Base-by-base conservation (phyloP, 2,797 vertebrate species). In the Notolabrus celidotus region DNA sequence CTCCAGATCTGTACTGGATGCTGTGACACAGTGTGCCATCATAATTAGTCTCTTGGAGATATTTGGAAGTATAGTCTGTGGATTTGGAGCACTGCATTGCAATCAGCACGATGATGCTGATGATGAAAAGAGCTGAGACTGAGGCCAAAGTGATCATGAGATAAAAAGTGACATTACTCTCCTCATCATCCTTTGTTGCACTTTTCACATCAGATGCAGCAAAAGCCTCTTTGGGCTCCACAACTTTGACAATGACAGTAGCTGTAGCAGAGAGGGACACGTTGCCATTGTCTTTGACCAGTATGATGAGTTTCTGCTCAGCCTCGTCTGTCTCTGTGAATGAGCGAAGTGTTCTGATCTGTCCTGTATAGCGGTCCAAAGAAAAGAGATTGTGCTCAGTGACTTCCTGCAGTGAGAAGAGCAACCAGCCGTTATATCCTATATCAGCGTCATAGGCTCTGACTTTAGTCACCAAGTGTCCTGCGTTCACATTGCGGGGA, bases 371-470 rank as follows among this genome's bases (percentile, higher is more conserved):
- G 16, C 77, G 75, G 61, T 82, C 83, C 78, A 90, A 72, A 51
- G 27, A 43, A 64, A 84, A 75, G 22, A 86, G 74, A 74, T 57
- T 74, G 76, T 78, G 81, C 51, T 55, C 51, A 65, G 51, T 65
- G 15, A 65, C 51, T 46, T 65, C 62, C 62, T 79, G 73, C 42
- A 90, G 54, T 66, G 84, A 88, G 67, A 83, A 89, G 27, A 88
- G 77, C 47, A 89, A 74, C 86, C 88, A 85, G 66, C 86, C 88
- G 47, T 91, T 91, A 75, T 91, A 90, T 78, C 90, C 90, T 11
- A 88, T 79, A 71, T 91, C 88, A 46, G 85, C 83, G 16, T 87
- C 87, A 67, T 88, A 87, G 51, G 84, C 87, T 58, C 65, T 72
- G 58, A 89, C 79, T 89, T 86, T 86, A 57, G 86, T 83, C 76